Evolutionary conservation across 2,797 vertebrate species (phyloP).

Genomic region (Tapirus indicus): DNA sequence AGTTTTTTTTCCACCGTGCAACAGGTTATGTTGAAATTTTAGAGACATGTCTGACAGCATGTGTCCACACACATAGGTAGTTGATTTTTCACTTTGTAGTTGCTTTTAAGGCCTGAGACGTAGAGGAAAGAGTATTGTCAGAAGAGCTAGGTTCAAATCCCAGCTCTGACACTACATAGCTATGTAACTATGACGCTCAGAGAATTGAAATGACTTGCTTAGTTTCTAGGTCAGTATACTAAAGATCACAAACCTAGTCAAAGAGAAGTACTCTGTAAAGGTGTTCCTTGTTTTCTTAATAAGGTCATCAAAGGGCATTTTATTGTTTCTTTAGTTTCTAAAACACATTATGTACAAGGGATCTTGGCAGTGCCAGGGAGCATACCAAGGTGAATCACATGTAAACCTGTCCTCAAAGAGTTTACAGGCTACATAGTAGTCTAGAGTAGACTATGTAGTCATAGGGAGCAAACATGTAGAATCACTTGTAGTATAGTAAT

Average conservation of each 20-base stretch:
- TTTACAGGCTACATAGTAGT: neutral
- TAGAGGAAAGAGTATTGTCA: neutral
- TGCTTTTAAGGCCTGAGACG: neutral
- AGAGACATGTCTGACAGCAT: neutral
- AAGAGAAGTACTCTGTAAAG: neutral
- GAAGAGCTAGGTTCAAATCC: neutral
- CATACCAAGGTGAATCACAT: neutral
- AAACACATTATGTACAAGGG: neutral
- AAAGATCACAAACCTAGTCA: neutral
- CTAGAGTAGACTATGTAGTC: too few relatives aligned
- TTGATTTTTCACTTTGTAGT: neutral
- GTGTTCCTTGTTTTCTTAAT: neutral
- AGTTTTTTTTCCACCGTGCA: neutral
- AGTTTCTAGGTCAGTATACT: neutral
- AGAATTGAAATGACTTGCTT: neutral
- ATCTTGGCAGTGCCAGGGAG: neutral
- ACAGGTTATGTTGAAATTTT: constrained; percentile 33
- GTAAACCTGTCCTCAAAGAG: neutral
- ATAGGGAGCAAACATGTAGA: neutral
- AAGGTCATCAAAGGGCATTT: neutral
- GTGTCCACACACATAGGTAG: neutral
- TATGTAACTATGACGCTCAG: neutral
- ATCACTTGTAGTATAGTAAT: neutral
- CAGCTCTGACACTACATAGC: neutral
- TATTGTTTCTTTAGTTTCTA: constrained; percentile 43